Conservation (phyloP, 2,113 vertebrate genomes). For the Recurvirostra avosetta region DNA sequence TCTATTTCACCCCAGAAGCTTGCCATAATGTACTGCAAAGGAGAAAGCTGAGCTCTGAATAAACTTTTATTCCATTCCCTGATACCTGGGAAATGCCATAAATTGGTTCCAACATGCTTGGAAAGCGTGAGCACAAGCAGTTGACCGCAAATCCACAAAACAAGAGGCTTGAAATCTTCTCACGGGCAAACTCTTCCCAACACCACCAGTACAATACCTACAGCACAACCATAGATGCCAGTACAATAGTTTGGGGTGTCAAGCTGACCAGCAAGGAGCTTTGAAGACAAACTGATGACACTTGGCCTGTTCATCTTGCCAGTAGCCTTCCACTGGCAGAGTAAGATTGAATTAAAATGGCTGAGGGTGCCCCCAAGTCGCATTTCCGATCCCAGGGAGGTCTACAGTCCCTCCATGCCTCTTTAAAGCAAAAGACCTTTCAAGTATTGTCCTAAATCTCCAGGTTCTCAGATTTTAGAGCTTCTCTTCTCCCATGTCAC, state of each 20-base stretch:
- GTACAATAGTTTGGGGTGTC: neutral
- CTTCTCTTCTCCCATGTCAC: neutral
- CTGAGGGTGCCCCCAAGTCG: neutral
- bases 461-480: neutral
- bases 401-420: neutral
- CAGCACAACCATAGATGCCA: rapidly evolving
- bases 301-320: neutral
- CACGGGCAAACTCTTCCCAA: neutral
- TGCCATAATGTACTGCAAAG: neutral
- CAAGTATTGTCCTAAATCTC: neutral
- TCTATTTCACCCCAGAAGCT: neutral
- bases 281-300: neutral
- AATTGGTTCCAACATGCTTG: rapidly evolving
- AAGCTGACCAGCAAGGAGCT: neutral
- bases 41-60: neutral
- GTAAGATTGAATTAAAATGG: neutral
- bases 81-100: neutral
- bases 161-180: neutral
- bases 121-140: neutral
- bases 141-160: neutral
- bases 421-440: neutral
- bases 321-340: neutral
- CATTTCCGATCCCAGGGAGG: neutral
- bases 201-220: neutral
- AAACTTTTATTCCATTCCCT: neutral